A percentile compares a stretch with the other conserved stretches of the same genome.
Evolutionary conservation across 2,113 vertebrate genomes (phyloP).

Genomic region (Cynocephalus volans): DNA sequence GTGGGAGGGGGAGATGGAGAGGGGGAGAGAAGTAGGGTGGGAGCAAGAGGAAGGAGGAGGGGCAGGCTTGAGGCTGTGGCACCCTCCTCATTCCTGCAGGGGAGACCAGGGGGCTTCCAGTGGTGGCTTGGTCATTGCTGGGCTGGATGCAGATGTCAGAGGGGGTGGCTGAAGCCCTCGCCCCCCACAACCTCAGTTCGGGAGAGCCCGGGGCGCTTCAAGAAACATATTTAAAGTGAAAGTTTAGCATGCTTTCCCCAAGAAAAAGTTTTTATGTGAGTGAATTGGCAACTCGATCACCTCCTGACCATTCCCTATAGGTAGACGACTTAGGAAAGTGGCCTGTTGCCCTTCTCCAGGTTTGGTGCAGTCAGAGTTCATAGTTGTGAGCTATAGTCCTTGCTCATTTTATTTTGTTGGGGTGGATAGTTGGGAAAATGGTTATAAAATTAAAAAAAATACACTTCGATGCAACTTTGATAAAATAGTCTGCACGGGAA

Average conservation of each 20-base stretch:
- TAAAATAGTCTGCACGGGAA: neutral
- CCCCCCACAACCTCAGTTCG: no score
- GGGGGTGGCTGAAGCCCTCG: no score
- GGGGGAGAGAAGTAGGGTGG: no score
- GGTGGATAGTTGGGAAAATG: neutral
- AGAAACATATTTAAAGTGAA: neutral
- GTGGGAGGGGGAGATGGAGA: no score
- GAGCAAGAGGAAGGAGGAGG: no score
- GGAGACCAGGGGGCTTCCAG: no score
- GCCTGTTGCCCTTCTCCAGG: neutral
- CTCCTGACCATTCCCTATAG: neutral
- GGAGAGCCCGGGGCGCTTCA: no score
- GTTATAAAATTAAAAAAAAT: neutral
- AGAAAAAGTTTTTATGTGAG: neutral
- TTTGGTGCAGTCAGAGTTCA: fast-evolving
- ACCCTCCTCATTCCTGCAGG: no score
- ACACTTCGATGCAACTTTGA: neutral
- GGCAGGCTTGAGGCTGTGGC: no score
- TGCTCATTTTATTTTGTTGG: neutral
- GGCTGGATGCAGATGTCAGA: no score
- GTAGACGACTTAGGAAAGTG: no score
- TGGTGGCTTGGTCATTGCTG: no score
- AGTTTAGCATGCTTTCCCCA: neutral
- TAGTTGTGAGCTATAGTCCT: neutral
- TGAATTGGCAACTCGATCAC: fast-evolving